These are phyloP conservation scores for Nasonia oneida DNA, from an alignment of 2,888 invertebrate species.

Conservation along the genomic window DNA sequence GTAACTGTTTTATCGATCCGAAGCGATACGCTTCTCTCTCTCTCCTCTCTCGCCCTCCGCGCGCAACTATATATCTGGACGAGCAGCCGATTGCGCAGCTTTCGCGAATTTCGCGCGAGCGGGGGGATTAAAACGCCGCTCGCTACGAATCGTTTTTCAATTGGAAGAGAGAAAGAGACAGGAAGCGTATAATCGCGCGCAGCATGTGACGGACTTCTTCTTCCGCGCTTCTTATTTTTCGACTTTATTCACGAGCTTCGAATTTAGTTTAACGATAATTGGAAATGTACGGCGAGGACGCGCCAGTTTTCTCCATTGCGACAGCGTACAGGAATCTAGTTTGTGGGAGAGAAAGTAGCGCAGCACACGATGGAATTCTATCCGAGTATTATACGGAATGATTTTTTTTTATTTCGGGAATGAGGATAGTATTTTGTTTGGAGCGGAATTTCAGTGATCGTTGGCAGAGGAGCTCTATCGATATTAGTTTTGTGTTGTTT, in stretches of 20 bases:
- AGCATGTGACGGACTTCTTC: slow-evolving; percentile 25
- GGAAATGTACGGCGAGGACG: slow-evolving; percentile 42
- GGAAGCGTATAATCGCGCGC: slow-evolving; percentile 34
- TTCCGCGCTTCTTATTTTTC: slow-evolving; percentile 8
- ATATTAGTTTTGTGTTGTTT: not conserved
- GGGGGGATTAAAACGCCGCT: slow-evolving; percentile 51
- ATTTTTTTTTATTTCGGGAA: slow-evolving; percentile 14
- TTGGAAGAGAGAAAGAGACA: slow-evolving; percentile 4
- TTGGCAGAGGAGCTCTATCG: not conserved
- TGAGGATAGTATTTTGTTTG: not conserved
- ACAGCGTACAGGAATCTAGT: not conserved
- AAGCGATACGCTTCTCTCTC: slow-evolving; percentile 25
- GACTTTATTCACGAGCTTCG: slow-evolving; percentile 41
- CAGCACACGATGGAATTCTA: slow-evolving; percentile 14
- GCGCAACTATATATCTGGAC: not conserved
- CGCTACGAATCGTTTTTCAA: slow-evolving; percentile 57
- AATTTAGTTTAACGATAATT: slow-evolving; percentile 57
- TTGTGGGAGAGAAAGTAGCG: not conserved
- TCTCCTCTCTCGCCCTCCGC: not conserved
- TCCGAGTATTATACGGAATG: slow-evolving; percentile 16
- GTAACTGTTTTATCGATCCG: slow-evolving; percentile 63
- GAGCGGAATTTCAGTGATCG: not conserved
- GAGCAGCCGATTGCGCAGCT: not conserved
- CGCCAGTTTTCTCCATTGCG: slow-evolving; percentile 30
- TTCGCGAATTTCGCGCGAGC: slow-evolving; percentile 47